Evolutionary conservation across 2,113 vertebrate genomes (phyloP).

Genomic region (Ictalurus furcatus): DNA sequence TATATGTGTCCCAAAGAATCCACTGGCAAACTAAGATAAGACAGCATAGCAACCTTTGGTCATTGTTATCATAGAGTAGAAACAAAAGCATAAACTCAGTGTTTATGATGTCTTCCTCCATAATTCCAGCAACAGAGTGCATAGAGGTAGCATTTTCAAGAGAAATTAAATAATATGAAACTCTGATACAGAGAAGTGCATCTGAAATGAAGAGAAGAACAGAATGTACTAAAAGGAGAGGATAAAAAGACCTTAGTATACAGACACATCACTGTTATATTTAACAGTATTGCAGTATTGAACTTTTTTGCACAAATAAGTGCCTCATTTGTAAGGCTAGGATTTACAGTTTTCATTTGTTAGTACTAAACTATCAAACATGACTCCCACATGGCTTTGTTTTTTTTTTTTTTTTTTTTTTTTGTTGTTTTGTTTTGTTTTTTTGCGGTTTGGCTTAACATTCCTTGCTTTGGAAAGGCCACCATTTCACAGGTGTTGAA

Average conservation of each 20-base stretch:
- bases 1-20: neutral
- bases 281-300: slow-evolving; percentile 7
- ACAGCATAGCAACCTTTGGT: slow-evolving; percentile 10
- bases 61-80: slow-evolving; percentile 14
- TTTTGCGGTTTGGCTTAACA: neutral
- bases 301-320: neutral
- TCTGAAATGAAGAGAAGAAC: neutral
- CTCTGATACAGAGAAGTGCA: slow-evolving; percentile 75
- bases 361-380: slow-evolving; percentile 15
- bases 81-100: neutral
- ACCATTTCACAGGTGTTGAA: neutral
- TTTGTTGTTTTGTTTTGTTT: neutral
- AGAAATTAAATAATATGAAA: slow-evolving; percentile 46
- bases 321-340: neutral
- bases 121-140: neutral
- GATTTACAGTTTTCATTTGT: neutral
- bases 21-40: slow-evolving; percentile 5
- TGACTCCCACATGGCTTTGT: slow-evolving; percentile 1
- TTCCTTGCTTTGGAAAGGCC: slow-evolving; percentile 21
- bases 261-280: neutral
- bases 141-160: slow-evolving; percentile 34
- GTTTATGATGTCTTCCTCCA: neutral
- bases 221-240: neutral
- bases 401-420: neutral
- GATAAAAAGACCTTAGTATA: neutral